Conservation (phyloP, 2,888 invertebrate genomes). For the Osmoderma eremita region DNA sequence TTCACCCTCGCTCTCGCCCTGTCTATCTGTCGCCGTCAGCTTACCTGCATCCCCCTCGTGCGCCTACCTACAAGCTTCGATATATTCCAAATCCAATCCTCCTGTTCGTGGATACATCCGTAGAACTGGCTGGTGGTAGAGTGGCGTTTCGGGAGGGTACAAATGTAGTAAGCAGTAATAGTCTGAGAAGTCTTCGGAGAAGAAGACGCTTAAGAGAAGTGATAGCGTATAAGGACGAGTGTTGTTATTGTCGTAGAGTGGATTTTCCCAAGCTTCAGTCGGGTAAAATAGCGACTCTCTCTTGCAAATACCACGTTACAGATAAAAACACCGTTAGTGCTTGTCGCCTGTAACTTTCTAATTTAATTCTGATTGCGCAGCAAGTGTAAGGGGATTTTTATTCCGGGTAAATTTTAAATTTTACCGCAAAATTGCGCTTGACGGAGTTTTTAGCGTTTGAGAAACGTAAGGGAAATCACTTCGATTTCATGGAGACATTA, state of each 20-base stretch:
- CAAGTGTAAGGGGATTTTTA: no score
- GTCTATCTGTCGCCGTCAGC: conserved; percentile 62
- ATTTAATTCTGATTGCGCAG: no score
- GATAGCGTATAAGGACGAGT: neutral
- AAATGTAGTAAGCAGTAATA: conserved; percentile 2
- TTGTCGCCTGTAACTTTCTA: no score
- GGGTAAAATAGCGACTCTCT: no score
- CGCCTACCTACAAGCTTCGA: conserved; percentile 49
- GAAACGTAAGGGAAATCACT: no score
- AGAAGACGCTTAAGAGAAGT: conserved; percentile 4
- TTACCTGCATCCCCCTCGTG: conserved; percentile 67
- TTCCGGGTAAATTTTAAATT: no score
- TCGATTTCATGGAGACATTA: no score
- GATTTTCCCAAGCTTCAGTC: neutral
- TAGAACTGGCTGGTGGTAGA: conserved; percentile 61
- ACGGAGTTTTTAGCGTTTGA: no score
- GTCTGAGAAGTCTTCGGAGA: conserved; percentile 3
- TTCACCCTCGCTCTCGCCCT: conserved; percentile 56
- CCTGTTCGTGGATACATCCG: conserved; percentile 59
- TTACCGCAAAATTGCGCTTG: no score
- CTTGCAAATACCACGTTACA: no score
- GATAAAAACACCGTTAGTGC: no score
- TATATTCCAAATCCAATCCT: conserved; percentile 69
- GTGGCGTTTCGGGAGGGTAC: conserved; percentile 44
- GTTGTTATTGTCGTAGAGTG: neutral